Evolutionary conservation across 2,797 vertebrate species (phyloP).

Genomic region (Parambassis ranga): DNA sequence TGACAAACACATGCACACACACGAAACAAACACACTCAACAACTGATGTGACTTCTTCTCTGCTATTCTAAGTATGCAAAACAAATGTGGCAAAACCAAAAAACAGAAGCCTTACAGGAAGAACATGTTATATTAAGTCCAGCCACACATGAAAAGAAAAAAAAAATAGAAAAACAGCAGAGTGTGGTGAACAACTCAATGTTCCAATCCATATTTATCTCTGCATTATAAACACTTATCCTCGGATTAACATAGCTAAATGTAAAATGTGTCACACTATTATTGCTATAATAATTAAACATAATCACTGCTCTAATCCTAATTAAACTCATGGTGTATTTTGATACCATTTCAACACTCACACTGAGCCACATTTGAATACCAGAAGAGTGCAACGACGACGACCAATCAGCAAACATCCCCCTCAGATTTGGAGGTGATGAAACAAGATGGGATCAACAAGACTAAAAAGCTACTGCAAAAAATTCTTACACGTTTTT

Average conservation of each 20-base stretch:
- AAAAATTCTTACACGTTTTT: no score
- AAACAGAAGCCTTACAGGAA: background rate
- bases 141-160: constrained; percentile 1
- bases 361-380: constrained; percentile 27
- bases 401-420: constrained; percentile 5
- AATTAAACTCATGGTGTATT: constrained; percentile 54
- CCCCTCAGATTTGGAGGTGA: no score
- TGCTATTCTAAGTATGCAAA: constrained; percentile 1
- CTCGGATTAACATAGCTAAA: constrained; percentile 62
- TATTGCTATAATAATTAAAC: constrained; percentile 59
- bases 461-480: no score
- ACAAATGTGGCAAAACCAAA: constrained; percentile 5
- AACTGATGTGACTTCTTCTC: constrained; percentile 3
- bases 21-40: constrained; percentile 5
- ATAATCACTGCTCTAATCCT: constrained; percentile 61
- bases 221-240: constrained; percentile 58
- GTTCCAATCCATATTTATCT: constrained; percentile 58
- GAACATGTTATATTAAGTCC: background rate
- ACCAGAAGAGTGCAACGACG: constrained; percentile 12
- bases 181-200: constrained; percentile 12
- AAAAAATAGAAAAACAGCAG: constrained; percentile 1
- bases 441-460: no score
- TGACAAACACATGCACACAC: background rate
- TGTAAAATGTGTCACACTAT: constrained; percentile 67
- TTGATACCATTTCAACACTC: constrained; percentile 46